Conservation (phyloP, 2,113 vertebrate genomes). For the Scalopus aquaticus region DNA sequence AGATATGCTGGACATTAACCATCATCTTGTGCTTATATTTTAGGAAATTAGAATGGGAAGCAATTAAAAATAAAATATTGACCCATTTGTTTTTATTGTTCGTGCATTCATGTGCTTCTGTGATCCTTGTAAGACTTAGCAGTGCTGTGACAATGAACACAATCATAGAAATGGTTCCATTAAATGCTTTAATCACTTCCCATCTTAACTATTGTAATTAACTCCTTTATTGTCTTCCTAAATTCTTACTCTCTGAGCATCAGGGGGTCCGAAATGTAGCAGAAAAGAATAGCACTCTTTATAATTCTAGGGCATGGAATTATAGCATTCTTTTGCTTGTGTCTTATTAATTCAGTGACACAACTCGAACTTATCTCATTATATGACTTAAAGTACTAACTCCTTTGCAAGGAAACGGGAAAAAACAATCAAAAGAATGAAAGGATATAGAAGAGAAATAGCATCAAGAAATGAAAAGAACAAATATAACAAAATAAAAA, state of each 20-base stretch:
- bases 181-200: constrained; percentile 56
- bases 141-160: constrained; percentile 32
- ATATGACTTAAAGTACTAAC: neutral
- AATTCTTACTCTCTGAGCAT: constrained; percentile 49
- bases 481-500: neutral
- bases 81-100: constrained; percentile 20
- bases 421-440: neutral
- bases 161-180: constrained; percentile 45
- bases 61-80: constrained; percentile 56
- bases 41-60: constrained; percentile 15
- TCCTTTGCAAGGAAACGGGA: neutral
- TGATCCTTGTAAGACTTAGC: neutral
- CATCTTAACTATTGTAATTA: constrained; percentile 54
- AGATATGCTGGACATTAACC: neutral
- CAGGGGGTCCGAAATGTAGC: constrained; percentile 19
- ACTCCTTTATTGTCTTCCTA: constrained; percentile 59
- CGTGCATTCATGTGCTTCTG: neutral
- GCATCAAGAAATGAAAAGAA: neutral
- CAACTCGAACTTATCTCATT: constrained; percentile 9
- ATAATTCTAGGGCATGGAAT: neutral
- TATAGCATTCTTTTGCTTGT: neutral
- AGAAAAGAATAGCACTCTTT: constrained; percentile 34
- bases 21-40: neutral
- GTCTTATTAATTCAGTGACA: constrained; percentile 49
- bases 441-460: neutral